Percentiles rank a stretch among this genome's conserved stretches.
These are phyloP conservation scores for Phyllotreta striolata DNA, from an alignment of 2,888 invertebrate species.

Conservation along the genomic window DNA sequence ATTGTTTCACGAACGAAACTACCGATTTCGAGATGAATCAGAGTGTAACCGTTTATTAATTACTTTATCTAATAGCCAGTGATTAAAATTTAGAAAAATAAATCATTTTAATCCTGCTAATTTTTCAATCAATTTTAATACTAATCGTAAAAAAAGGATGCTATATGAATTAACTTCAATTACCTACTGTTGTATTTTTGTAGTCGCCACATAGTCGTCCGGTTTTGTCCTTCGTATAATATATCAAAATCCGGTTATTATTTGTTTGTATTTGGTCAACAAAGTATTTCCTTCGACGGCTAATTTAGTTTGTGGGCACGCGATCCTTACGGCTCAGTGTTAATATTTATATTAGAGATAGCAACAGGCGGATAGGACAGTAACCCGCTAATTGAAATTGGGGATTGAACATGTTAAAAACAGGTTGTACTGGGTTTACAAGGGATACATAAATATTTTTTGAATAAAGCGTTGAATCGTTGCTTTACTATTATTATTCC, in stretches of 20 bases:
- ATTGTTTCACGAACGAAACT: conserved; percentile 6
- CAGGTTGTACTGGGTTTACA: too few relatives aligned
- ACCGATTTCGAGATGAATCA: conserved; percentile 7
- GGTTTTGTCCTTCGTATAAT: too few relatives aligned
- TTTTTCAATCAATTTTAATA: neutral
- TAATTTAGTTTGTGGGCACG: conserved; percentile 3
- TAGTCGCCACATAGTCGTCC: too few relatives aligned
- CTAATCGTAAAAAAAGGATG: too few relatives aligned
- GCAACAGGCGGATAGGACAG: conserved; percentile 1
- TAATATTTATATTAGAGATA: conserved; percentile 20
- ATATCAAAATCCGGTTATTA: conserved; percentile 29
- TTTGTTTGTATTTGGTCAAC: conserved; percentile 29
- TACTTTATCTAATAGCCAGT: conserved; percentile 6
- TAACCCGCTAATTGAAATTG: conserved; percentile 4
- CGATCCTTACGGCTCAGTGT: conserved; percentile 1
- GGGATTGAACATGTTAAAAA: neutral
- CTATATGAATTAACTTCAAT: too few relatives aligned
- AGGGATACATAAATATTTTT: too few relatives aligned
- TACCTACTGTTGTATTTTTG: too few relatives aligned
- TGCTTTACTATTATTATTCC: too few relatives aligned
- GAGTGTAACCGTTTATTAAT: conserved; percentile 16
- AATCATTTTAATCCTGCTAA: too few relatives aligned
- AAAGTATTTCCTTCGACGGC: conserved; percentile 24
- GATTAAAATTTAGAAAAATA: neutral
- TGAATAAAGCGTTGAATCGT: too few relatives aligned